Base-by-base conservation (phyloP, 1,140 invertebrate species). In the Listronotus oregonensis region DNA sequence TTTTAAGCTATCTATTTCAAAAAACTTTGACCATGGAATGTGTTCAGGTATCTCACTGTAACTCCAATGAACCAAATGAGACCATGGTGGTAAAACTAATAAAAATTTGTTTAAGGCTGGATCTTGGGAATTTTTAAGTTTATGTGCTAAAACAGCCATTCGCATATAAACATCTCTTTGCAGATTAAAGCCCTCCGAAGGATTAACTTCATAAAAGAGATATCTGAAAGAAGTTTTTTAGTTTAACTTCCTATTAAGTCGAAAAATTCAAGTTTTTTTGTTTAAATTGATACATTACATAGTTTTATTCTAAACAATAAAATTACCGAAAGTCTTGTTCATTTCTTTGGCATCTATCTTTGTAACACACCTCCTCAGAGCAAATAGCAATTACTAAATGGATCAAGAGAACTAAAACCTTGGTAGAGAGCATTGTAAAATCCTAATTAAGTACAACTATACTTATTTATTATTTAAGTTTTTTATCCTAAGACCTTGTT, bases 161-260 rank as follows among this genome's bases (percentile, higher is more conserved):
- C 97, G 84, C 80, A 98, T 88, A 72, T 96, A 98, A 9, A 99
- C 96, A 85, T 99, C 97, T 65, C 96, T 83, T 51, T 96, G 82
- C 62, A 99, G 83, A 84, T 99, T 99, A 76, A 99, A 99, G 0
- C 97, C 97, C 85, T 99, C 96, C 1, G 91, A 88, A 15, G 87
- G 89, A 82, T 98, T 98, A 0, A 98, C 90, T 80, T 97, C 93
- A 80, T 98, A 98, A 27, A 98, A 83, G 55, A 97, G 79, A 74
- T 88, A 92, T 69, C 86, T 89, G 63, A 46, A 64, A 64, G 11
- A 32, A 50, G 7, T 2, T 8, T 46, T 51, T 8, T 4, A 34
- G 10, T 7, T 37, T 37, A 12, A 10, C 3, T 10, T 4, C 1
- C 8, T 37, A 12, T 12, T 37, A 37, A 37, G 8, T 9, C 7